Evolutionary conservation across 2,797 vertebrate genomes (phyloP).

Genomic region (Pantherophis vulpinus): DNA sequence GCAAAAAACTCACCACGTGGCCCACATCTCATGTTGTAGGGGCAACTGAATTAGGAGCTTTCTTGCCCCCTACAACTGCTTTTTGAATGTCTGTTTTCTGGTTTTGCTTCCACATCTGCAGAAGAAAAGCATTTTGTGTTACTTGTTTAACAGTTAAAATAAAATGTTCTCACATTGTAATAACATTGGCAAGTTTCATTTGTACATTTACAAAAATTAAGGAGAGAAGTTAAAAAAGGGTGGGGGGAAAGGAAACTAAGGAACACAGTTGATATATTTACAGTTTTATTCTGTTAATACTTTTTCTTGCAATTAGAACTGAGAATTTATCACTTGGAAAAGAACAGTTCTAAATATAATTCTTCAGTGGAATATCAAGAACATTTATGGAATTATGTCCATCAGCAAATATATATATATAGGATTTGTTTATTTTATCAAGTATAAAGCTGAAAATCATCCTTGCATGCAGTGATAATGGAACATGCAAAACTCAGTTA

Average conservation of each 20-base stretch:
- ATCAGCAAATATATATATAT: neutral
- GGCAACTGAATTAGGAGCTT: conserved; percentile 88
- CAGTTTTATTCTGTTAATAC: conserved; percentile 32
- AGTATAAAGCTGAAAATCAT: conserved; percentile 43
- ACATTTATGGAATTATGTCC: neutral
- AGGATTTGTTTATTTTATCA: conserved; percentile 24
- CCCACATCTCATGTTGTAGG: conserved; percentile 86
- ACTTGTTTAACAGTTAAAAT: conserved; percentile 65
- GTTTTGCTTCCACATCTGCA: conserved; percentile 95
- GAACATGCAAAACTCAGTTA: conserved; percentile 53
- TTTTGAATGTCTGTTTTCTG: conserved; percentile 95
- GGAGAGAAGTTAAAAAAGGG: conserved; percentile 27
- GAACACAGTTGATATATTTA: conserved; percentile 33
- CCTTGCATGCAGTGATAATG: conserved; percentile 50
- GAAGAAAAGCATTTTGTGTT: conserved; percentile 93
- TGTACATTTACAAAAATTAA: conserved; percentile 39
- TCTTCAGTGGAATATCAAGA: neutral
- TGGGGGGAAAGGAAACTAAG: conserved; percentile 3
- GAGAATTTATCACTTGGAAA: neutral
- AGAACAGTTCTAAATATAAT: neutral
- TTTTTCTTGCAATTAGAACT: neutral
- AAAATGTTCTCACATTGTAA: conserved; percentile 57
- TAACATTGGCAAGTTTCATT: conserved; percentile 43
- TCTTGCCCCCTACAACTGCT: conserved; percentile 94
- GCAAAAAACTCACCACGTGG: conserved; percentile 89